Conservation (phyloP, 2,797 vertebrate genomes). For the Hirundo rustica region DNA sequence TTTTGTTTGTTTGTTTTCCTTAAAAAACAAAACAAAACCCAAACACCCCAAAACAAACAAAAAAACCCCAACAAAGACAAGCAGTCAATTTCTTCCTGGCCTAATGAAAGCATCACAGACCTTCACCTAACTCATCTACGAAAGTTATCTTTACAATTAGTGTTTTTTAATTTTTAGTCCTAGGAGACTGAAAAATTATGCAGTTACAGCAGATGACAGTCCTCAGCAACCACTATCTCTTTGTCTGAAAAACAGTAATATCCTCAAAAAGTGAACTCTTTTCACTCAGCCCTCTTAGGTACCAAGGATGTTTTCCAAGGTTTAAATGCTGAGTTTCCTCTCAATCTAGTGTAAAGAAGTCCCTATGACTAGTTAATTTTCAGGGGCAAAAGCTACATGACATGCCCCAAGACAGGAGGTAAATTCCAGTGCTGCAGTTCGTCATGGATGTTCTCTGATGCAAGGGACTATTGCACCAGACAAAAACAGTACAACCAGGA, state of each 20-base stretch:
- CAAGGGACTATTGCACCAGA: background rate
- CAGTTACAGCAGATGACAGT: background rate
- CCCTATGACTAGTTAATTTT: background rate
- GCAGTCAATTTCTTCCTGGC: background rate
- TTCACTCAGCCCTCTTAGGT: background rate
- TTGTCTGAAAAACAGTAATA: background rate
- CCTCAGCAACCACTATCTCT: background rate
- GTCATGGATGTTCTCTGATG: background rate
- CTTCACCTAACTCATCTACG: background rate
- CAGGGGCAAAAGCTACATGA: background rate
- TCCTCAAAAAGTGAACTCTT: background rate
- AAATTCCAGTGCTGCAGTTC: background rate
- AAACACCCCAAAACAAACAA: background rate
- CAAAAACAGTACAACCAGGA: background rate
- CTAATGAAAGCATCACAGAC: background rate
- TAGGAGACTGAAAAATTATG: background rate
- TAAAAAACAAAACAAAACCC: background rate
- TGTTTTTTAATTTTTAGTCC: background rate
- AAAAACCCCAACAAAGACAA: accelerated
- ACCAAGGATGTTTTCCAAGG: background rate
- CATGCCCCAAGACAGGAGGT: background rate
- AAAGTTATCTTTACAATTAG: background rate
- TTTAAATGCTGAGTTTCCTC: background rate
- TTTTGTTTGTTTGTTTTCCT: background rate
- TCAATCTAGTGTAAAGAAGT: background rate